These are phyloP conservation scores for Chrysomela aeneicollis DNA, from an alignment of 2,888 invertebrate genomes.

Conservation along the genomic window DNA sequence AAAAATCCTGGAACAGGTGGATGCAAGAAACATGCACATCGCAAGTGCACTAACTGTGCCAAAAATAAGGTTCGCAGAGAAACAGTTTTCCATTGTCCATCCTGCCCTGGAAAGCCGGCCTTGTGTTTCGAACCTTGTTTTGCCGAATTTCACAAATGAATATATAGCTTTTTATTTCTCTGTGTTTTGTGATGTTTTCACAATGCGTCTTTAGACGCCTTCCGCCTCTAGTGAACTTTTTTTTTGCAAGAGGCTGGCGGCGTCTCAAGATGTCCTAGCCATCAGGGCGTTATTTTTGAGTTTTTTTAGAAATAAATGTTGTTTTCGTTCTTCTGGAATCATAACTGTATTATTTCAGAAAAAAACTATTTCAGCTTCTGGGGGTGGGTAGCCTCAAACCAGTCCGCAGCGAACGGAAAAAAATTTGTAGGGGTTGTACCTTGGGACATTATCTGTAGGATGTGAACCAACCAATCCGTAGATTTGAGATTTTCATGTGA, in stretches of 20 bases:
- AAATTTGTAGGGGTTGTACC: no score
- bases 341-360: constrained; percentile 8
- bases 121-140: constrained; percentile 21
- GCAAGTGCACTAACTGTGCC: constrained; percentile 4
- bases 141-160: constrained; percentile 20
- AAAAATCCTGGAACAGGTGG: constrained; percentile 9
- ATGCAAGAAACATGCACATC: constrained; percentile 10
- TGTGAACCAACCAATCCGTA: no score
- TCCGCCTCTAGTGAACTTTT: constrained; percentile 10
- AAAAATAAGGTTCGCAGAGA: constrained; percentile 18
- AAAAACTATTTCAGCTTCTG: constrained; percentile 13
- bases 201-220: constrained; percentile 17
- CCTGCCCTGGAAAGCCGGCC: constrained; percentile 23
- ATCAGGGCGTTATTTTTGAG: constrained; percentile 15
- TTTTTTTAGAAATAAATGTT: constrained; percentile 11
- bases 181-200: constrained; percentile 3
- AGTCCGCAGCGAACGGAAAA: constrained; percentile 5
- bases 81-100: constrained; percentile 17
- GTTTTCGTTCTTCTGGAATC: constrained; percentile 13
- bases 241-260: constrained; percentile 14
- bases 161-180: constrained; percentile 16
- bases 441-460: no score
- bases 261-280: constrained; percentile 19
- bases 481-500: no score
- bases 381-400: constrained; percentile 2